phyloP scores from a whole-genome alignment of 2,113 vertebrate genomes.

The Speoplatyrhinus poulsoni region DNA sequence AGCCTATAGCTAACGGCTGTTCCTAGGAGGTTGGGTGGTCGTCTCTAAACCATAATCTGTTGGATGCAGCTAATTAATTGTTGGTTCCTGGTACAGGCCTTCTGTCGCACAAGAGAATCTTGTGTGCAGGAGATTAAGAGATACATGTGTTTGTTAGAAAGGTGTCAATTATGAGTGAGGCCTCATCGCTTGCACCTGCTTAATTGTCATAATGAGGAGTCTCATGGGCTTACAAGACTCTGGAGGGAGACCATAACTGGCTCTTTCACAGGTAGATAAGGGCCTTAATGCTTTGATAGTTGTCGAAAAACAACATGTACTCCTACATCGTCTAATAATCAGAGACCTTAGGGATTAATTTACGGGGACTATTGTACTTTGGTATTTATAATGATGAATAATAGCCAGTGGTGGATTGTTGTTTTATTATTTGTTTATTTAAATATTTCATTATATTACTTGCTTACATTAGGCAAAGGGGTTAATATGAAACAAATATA shows the following conservation, averaged over 20 bases:
- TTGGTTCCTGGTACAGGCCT: conserved; percentile 77
- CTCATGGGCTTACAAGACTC: conserved; percentile 81
- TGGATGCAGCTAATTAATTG: conserved; percentile 93
- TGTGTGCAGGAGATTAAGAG: conserved; percentile 93
- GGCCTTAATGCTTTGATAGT: neutral
- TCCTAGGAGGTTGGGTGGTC: conserved; percentile 61
- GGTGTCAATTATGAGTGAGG: conserved; percentile 89
- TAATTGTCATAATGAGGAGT: conserved; percentile 90
- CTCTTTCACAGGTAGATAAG: conserved; percentile 30
- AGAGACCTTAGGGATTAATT: too few relatives aligned
- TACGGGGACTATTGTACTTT: neutral
- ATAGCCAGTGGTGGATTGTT: conserved; percentile 1
- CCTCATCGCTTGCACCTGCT: conserved; percentile 87
- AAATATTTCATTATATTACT: too few relatives aligned
- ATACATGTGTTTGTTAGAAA: conserved; percentile 87
- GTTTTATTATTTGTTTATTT: conserved; percentile 34
- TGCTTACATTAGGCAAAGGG: neutral
- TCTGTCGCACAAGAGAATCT: conserved; percentile 86
- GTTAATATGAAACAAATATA: neutral
- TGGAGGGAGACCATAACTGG: conserved; percentile 69
- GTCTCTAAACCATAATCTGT: conserved; percentile 88
- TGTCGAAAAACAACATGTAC: neutral
- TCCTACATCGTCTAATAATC: too few relatives aligned
- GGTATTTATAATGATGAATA: conserved; percentile 11
- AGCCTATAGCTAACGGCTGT: conserved; percentile 76